These are phyloP conservation scores for Zaprionus nigranus DNA, from an alignment of 1,140 invertebrate species.

Conservation along the genomic window DNA sequence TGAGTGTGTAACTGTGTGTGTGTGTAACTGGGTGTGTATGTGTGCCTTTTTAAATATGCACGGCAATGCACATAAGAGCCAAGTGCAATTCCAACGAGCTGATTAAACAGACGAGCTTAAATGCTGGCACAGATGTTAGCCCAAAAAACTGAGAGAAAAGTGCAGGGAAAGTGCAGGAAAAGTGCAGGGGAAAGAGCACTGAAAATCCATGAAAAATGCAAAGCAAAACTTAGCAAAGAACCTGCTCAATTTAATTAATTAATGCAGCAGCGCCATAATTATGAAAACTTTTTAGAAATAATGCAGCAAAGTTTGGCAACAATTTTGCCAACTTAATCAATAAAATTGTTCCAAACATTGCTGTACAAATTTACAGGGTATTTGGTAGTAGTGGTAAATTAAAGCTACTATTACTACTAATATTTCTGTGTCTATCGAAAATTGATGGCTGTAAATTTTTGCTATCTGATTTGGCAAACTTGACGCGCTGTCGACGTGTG, in stretches of 20 bases:
- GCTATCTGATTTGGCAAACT: not conserved
- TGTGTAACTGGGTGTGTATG: constrained; percentile 22
- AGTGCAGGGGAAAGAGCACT: not conserved
- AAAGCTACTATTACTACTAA: not conserved
- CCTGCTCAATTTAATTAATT: constrained; percentile 5
- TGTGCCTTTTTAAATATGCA: constrained; percentile 64
- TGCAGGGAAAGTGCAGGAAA: not conserved
- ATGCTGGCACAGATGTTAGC: constrained; percentile 36
- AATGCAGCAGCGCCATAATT: not conserved
- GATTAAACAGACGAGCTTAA: constrained; percentile 58
- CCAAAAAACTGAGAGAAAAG: not conserved
- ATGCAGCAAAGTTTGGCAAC: not conserved
- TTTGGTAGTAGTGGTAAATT: not conserved
- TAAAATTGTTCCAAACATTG: not conserved
- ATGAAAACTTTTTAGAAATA: not conserved
- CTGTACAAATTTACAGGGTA: not conserved
- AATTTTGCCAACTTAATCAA: not conserved
- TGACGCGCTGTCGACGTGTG: not conserved
- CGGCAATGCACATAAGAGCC: constrained; percentile 50
- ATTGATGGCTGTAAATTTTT: not conserved
- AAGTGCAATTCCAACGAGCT: constrained; percentile 66
- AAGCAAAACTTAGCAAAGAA: not conserved
- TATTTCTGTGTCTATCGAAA: not conserved
- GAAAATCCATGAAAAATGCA: not conserved
- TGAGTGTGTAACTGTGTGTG: constrained; percentile 5